Conservation (phyloP, 2,113 vertebrate genomes). For the Semicossyphus pulcher region DNA sequence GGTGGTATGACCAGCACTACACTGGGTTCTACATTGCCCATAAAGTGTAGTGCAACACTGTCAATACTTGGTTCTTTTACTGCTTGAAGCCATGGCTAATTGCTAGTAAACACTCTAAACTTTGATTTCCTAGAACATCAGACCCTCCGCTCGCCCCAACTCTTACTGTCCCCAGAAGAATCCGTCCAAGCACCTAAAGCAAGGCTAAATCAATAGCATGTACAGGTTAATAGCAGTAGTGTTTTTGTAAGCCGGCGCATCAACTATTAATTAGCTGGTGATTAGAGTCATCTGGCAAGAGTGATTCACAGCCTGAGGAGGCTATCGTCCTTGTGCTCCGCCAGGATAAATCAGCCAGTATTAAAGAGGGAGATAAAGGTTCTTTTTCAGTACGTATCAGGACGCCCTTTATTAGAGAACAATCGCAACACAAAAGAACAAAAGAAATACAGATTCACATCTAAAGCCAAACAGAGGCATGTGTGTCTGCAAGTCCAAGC, state of each 20-base stretch:
- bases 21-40: background rate
- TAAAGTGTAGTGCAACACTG: no score
- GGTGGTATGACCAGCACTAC: background rate
- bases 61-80: background rate
- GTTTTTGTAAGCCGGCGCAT: slow-evolving; percentile 87
- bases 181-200: slow-evolving; percentile 62
- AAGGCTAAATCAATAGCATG: slow-evolving; percentile 82
- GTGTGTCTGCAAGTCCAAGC: background rate
- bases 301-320: slow-evolving; percentile 88
- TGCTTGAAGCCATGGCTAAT: background rate
- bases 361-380: slow-evolving; percentile 35
- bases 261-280: slow-evolving; percentile 92
- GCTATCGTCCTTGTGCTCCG: slow-evolving; percentile 85
- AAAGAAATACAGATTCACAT: background rate
- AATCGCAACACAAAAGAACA: background rate
- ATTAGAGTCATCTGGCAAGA: slow-evolving; percentile 90
- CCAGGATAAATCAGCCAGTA: slow-evolving; percentile 80
- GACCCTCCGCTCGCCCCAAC: background rate
- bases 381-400: background rate
- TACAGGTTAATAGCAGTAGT: slow-evolving; percentile 84
- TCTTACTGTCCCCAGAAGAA: slow-evolving; percentile 27
- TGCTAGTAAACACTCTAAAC: background rate
- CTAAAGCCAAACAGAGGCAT: background rate
- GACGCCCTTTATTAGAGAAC: slow-evolving; percentile 18
- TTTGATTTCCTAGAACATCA: slow-evolving; percentile 24